phyloP scores from a whole-genome alignment of 64 coral and sea anemone genomes.

The Montipora cactus region DNA sequence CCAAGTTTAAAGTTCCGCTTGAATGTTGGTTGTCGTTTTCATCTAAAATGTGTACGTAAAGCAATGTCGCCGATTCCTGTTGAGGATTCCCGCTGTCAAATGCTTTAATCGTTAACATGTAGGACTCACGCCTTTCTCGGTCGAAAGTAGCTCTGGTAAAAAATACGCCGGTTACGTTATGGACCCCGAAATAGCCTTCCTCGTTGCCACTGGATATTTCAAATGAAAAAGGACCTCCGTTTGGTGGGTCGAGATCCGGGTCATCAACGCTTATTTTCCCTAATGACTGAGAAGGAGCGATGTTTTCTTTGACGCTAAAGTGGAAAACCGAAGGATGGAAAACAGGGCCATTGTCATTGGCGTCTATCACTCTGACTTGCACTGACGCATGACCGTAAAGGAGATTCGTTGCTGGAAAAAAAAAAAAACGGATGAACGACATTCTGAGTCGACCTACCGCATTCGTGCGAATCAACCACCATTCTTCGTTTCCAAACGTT shows the following conservation, averaged over 20 bases:
- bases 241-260: constrained; percentile 78
- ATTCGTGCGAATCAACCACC: neutral
- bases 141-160: constrained; percentile 71
- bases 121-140: constrained; percentile 66
- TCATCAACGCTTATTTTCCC: constrained; percentile 78
- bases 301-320: constrained; percentile 78
- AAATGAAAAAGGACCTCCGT: constrained; percentile 83
- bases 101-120: constrained; percentile 70
- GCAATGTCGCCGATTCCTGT: constrained; percentile 20
- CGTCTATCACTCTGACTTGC: constrained; percentile 66
- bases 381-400: constrained; percentile 85
- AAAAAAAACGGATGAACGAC: neutral
- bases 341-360: constrained; percentile 92
- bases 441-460: neutral
- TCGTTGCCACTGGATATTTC: constrained; percentile 72
- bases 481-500: no score
- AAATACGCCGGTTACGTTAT: constrained; percentile 45
- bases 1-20: constrained; percentile 62
- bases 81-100: constrained; percentile 78
- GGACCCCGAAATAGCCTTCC: constrained; percentile 31
- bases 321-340: constrained; percentile 57
- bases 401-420: constrained; percentile 49
- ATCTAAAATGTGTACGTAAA: constrained; percentile 82
- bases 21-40: constrained; percentile 91
- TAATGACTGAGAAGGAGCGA: constrained; percentile 44